These are phyloP conservation scores for Oenanthe oenanthe DNA, from an alignment of 2,113 vertebrate species.

Conservation along the genomic window DNA sequence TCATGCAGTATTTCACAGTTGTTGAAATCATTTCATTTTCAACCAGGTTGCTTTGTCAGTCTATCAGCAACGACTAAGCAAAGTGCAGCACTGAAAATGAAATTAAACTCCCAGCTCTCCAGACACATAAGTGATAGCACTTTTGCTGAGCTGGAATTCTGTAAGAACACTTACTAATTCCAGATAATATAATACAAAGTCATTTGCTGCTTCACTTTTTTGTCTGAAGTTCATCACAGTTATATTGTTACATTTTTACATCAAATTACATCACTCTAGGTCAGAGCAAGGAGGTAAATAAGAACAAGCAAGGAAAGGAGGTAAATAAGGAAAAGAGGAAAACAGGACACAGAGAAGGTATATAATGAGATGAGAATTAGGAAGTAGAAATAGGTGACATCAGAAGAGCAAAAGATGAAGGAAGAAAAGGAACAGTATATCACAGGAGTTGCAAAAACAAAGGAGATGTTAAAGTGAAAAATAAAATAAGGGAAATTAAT, in stretches of 20 bases:
- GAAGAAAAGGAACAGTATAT: background rate
- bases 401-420: background rate
- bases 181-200: background rate
- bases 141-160: background rate
- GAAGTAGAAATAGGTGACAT: background rate
- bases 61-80: conserved; percentile 9
- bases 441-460: background rate
- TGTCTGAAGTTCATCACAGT: background rate
- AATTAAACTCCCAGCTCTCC: conserved; percentile 34
- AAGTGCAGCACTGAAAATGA: conserved; percentile 1
- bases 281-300: background rate
- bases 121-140: background rate
- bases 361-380: background rate
- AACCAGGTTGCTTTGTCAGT: conserved; percentile 47
- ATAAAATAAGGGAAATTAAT: background rate
- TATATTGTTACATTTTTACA: background rate
- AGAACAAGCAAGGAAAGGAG: background rate
- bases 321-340: background rate
- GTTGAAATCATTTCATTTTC: conserved; percentile 65
- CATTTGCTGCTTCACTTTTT: conserved; percentile 3
- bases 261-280: background rate
- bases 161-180: background rate
- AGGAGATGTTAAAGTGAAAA: background rate
- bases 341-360: background rate
- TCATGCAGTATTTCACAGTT: conserved; percentile 63